Evolutionary conservation across 2,113 vertebrate species (phyloP).

Genomic region (Balaeniceps rex): DNA sequence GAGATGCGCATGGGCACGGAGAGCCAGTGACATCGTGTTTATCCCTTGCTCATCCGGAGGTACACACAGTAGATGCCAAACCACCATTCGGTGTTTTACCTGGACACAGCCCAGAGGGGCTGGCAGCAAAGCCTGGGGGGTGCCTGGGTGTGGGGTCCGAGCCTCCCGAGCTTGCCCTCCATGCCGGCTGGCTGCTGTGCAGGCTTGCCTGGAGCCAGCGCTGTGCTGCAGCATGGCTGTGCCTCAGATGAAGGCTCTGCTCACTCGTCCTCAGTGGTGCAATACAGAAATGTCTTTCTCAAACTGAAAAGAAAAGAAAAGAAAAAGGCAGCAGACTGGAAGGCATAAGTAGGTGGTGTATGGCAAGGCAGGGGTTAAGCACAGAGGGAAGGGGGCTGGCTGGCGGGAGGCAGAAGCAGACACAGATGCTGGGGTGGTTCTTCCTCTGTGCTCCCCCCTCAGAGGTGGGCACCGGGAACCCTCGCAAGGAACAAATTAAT

Average conservation of each 20-base stretch:
- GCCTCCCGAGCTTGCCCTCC: accelerated
- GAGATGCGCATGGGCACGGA: accelerated
- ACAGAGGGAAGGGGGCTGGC: background rate
- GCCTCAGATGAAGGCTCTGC: accelerated
- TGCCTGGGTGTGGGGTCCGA: background rate
- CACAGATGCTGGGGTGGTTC: background rate
- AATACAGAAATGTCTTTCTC: background rate
- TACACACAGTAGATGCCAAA: background rate
- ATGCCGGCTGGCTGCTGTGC: background rate
- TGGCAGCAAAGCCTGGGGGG: background rate
- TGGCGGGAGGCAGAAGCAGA: background rate
- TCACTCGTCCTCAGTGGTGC: background rate
- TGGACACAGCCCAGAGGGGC: background rate
- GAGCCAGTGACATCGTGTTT: background rate
- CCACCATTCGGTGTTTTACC: background rate
- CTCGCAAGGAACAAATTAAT: background rate
- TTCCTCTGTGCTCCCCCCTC: background rate
- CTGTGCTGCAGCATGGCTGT: background rate
- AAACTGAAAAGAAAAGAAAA: background rate
- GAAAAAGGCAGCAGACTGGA: background rate
- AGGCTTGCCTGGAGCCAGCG: background rate
- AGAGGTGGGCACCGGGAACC: background rate
- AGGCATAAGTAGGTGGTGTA: background rate
- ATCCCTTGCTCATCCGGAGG: background rate
- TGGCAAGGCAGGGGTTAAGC: background rate